Base-by-base conservation (phyloP, 2,888 invertebrate species). In the Baronia brevicornis region DNA sequence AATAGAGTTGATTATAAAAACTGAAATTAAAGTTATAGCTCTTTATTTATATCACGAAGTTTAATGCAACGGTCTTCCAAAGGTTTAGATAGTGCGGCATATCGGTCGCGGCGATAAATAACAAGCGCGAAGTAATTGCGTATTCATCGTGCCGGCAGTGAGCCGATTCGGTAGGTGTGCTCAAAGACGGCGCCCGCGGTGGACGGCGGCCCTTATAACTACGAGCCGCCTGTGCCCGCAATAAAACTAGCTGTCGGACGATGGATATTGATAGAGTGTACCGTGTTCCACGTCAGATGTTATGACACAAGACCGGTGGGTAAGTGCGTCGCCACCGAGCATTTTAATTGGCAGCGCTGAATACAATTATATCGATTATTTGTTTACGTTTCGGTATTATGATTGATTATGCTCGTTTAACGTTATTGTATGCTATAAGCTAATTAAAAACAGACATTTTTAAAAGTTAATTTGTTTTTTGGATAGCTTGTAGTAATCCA, bases 71-170 rank as follows among this genome's bases (percentile, higher is more conserved):
- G 12, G 18, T 25, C 22, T 12, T 28, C 13, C 12, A 22, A 28
- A 5, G 8, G 6, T 25, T 34, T 26, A 11, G 29, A 21, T 26
- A 9, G 11, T 18, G 17, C 12, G 6, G 15, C 25, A n/a, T 26
- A 26, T 30, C 26, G 26, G 18, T 25, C n/a, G 26, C 4, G 13
- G 5, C 24, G n/a, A 32, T 35, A 30, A 35, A 35, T 35, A 29
- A 26, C 13, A 5, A 7, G 4, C 17, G 28, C 18, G 20, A 14
- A 31, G 31, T 35, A 35, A 34, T 39, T 39, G 28, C 32, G 35
- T 26, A 32, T 39, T 39, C 35, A 39, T 27, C 31, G 31, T 32
- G 24, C 9, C 25, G 23, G 30, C 35, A 25, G 22, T 27, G 25
- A 28, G 21, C 21, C 23, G 33, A 20, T 30, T 29, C 22, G 38